Base-by-base conservation (phyloP, 2,797 vertebrate species). In the Adelosebastes latens region DNA sequence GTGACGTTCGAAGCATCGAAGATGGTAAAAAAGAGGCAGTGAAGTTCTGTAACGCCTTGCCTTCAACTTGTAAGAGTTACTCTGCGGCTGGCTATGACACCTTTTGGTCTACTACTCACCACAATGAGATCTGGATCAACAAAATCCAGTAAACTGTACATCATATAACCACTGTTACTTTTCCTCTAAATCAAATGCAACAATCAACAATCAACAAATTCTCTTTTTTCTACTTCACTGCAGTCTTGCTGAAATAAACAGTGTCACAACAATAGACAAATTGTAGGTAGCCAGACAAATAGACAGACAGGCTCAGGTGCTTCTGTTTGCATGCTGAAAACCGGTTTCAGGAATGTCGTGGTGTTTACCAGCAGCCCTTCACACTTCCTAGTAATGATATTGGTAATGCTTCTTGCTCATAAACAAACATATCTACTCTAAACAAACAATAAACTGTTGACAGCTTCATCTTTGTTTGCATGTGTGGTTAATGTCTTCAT, bases 71-170 rank as follows among this genome's bases (percentile, higher is more conserved):
- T 46, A 7, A 46, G 7, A 46, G 14, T 18, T 46, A 46, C 42
- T 46, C 42, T 0, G 92, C 64, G 1, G 94, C 88, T 6, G 76
- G 14, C 2, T 96, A 95, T 22, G 88, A 94, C 0, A 1, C 27
- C 3, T 84, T 49, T 0, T 46, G 85, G 0, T 16, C 87, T 12
- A 0, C 72, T 0, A 0, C 0, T 29, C 91, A 92, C 59, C 92
- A 95, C 84, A 94, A 92, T 72, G 95, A 96, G 85, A 25, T 95
- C 67, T 96, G 93, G 94, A 49, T 94, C 42, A 6, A 58, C 13
- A 58, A 70, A 36, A 62, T 18, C 11, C 32, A 32, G 32, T 34
- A 55, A 56, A 11, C 8, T 20, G 14, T 36, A 8, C 4, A 25
- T 34, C 9, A 13, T 42, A 25, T 8, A 52, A 39, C 53, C 66